Percentiles rank a stretch among this genome's conserved stretches.
Evolutionary conservation across 1,140 invertebrate genomes (phyloP).

Genomic region (Mya arenaria): DNA sequence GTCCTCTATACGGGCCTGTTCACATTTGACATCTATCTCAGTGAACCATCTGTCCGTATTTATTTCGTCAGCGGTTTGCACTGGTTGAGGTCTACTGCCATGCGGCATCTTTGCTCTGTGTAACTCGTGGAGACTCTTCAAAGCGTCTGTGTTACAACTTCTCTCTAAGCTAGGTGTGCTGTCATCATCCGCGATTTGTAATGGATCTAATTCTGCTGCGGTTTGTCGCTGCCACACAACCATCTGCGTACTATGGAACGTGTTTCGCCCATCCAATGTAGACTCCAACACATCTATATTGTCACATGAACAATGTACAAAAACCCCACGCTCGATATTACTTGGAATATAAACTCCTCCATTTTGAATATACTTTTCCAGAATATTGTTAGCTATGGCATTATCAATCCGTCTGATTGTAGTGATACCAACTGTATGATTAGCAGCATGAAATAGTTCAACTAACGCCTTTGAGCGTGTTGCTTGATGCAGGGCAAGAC

Average conservation of each 20-base stretch:
- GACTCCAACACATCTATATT: constrained; percentile 42
- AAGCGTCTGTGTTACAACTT: background rate
- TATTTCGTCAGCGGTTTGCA: background rate
- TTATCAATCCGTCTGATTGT: too few relatives aligned
- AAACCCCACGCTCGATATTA: background rate
- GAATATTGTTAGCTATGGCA: too few relatives aligned
- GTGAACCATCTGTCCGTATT: background rate
- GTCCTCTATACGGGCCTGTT: background rate
- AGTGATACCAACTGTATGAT: constrained; percentile 35
- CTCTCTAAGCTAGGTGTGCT: background rate
- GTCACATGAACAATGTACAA: background rate
- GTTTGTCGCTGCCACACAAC: background rate
- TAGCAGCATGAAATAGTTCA: constrained; percentile 41
- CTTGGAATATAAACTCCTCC: too few relatives aligned
- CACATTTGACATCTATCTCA: background rate
- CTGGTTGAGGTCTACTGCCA: background rate
- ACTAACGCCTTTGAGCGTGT: constrained; percentile 35
- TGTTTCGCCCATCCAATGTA: constrained; percentile 35
- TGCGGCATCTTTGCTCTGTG: background rate
- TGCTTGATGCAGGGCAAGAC: constrained; percentile 42
- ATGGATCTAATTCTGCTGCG: background rate
- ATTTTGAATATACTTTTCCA: too few relatives aligned
- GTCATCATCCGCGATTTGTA: background rate
- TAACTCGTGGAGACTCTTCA: background rate
- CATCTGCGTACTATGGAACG: constrained; percentile 20